Evolutionary conservation across 2,113 vertebrate species (phyloP), one percentile per base, ranked within the genome.

Genomic region (Proterorhinus semilunaris): DNA sequence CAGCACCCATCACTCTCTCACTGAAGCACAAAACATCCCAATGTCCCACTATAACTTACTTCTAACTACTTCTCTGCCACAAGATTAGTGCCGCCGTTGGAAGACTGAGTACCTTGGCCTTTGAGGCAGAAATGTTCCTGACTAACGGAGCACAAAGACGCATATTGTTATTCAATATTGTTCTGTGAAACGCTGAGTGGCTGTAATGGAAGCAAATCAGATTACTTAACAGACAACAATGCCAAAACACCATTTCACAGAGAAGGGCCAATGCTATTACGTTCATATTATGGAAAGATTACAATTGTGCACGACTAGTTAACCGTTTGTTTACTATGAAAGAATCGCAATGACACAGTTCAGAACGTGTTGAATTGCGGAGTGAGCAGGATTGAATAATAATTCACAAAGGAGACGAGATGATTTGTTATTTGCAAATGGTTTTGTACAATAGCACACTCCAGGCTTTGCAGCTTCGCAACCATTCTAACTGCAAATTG

Each of bases 1-100:
- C 71, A 44, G 79, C 71, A 64, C 69, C 66, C 61, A 50, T 77
- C 49, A 72, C 47, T 82, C 50, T 10, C 69, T 65, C 49, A 44
- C 44, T 68, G 51, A 17, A 17, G 21, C 8, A 8, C 45, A 74
- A 44, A 65, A 42, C 27, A 46, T 6, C 58, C 11, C 58, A 53
- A 66, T 9, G 16, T 59, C 65, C 9, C 8, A 46, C 45, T 50
- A n/a, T 7, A 16, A 66, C 6, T 36, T 13, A 36, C 13, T 71
- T 67, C 48, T 65, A 66, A 58, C 27, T 57, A 66, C 45, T 61
- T 53, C 16, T 74, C 6, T 1, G 12, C 62, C 36, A 65, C 0
- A 48, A 42, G 72, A 59, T 72, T 70, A 17, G 0, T 11, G 11
- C 5, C 10, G 62, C 59, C 49, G 54, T 54, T 42, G n/a, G 15